Base-by-base conservation (phyloP, 2,797 vertebrate genomes). In the Aplochiton taeniatus region DNA sequence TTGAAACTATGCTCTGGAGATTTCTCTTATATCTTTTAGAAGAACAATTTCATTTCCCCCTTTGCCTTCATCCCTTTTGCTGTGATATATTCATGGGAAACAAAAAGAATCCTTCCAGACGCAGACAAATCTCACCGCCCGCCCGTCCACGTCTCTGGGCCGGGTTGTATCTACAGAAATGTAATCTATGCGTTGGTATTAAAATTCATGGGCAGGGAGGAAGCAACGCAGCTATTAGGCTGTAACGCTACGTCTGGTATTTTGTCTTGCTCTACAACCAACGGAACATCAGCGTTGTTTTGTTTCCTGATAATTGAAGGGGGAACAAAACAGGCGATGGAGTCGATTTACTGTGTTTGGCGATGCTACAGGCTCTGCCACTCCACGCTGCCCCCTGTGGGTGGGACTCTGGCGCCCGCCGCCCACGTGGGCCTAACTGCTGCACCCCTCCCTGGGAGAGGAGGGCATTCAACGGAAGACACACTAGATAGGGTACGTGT, bases 1-100 rank as follows among this genome's bases (percentile, higher is more conserved):
- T 70, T 71, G 11, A 77, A 66, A 61, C 59, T 52, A 45, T 18
- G 59, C 57, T 78, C 79, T 71, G 49, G 72, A 31, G 14, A 42
- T 80, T 78, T 83, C 68, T 74, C 65, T 75, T 68, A 61, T 69
- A 14, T 52, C 14, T 61, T 81, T 77, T 64, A 74, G 19, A 67
- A 61, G 71, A 73, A 72, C 46, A 45, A 70, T 80, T 84, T 77
- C 66, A 80, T 73, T 79, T 81, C 63, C 45, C 63, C 45, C 49
- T 78, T 79, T 61, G 72, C 71, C 64, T 52, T 50, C 76, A 65
- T 68, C 61, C 60, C 17, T 58, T 41, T 58, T 68, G 43, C 69
- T 57, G 77, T 86, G 87, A 88, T 87, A 72, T 89, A 90, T 88
- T 90, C 84, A 90, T 86, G 75, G 78, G 85, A 89, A 88, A 84